Percentiles rank a stretch among this genome's conserved stretches.
Evolutionary conservation across 1,140 invertebrate genomes (phyloP).

Genomic region (Vollenhovia emeryi): DNA sequence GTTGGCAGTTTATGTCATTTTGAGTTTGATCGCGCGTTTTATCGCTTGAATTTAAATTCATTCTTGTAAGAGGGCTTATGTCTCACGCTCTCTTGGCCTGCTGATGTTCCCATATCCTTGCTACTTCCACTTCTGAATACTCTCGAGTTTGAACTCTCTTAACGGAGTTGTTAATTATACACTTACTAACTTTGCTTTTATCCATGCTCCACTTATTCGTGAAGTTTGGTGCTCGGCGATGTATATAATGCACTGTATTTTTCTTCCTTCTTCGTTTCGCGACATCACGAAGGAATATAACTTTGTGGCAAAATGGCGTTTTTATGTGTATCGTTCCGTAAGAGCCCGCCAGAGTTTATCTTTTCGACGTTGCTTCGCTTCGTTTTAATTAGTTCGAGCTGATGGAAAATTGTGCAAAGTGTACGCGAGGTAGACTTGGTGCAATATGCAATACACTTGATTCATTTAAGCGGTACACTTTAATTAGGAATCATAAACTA

Average conservation of each 20-base stretch:
- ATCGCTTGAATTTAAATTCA: conserved; percentile 43
- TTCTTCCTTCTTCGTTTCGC: conserved; percentile 30
- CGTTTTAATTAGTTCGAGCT: conserved; percentile 49
- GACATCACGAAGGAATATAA: conserved; percentile 41
- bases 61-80: conserved; percentile 29
- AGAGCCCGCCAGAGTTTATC: conserved; percentile 25
- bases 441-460: conserved; percentile 27
- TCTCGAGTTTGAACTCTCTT: conserved; percentile 60
- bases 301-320: conserved; percentile 53
- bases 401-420: conserved; percentile 48
- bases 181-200: conserved; percentile 73
- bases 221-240: conserved; percentile 57
- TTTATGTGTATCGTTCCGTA: conserved; percentile 44
- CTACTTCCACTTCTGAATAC: conserved; percentile 30
- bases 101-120: conserved; percentile 40
- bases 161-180: conserved; percentile 69
- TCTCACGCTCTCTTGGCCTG: conserved; percentile 26
- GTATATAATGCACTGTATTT: conserved; percentile 50
- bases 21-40: conserved; percentile 23
- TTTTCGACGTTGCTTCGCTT: background rate
- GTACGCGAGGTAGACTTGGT: background rate
- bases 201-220: conserved; percentile 68
- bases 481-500: conserved; percentile 40
- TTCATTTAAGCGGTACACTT: conserved; percentile 25
- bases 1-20: conserved; percentile 5